Evolutionary conservation across 1,140 invertebrate species (phyloP), one percentile per base, ranked within the genome.

Genomic region (Eriocheir sinensis): DNA sequence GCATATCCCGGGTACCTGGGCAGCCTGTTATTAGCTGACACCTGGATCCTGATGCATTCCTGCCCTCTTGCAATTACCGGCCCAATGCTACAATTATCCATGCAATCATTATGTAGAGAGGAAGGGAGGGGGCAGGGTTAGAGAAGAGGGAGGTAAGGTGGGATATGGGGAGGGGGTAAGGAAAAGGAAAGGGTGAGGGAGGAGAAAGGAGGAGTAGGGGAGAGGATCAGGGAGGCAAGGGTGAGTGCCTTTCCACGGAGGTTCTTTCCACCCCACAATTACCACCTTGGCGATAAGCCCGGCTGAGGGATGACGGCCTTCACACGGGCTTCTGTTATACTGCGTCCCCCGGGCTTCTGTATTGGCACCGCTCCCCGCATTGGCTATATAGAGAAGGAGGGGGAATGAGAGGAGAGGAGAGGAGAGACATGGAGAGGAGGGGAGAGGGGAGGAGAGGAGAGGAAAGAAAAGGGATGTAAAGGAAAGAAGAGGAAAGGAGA

Each of bases 1-100:
- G 80, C 91, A 85, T 92, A 92, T 92, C 91, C 80, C 30, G 8
- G 79, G 41, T 80, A 92, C 40, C 91, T 85, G 40, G 91, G 53
- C 91, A 92, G n/a, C 91, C 40, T 92, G 80, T 92, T 44, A 92
- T 92, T 92, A 92, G 30, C 30, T 8, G n/a, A 44, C 36, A 38
- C 91, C 79, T 44, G 12, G 38, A 21, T 41, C 91, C 32, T 92
- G 80, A 92, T 92, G 91, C 91, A 92, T 92, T 92, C 83, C 79
- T 92, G 27, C 44, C 81, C n/a, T 92, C 83, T 92, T 92, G 91
- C 91, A 92, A 92, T 92, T 92, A 92, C 91, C 80, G n/a, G 36
- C 27, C 34, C 91, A 36, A 41, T 92, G 79, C 40, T 92, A 80
- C 80, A 92, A 92, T 92, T 92, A 92, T 92, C 91, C 91, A 32